A percentile compares a stretch with the other conserved stretches of the same genome.
phyloP scores from a whole-genome alignment of 2,113 vertebrate genomes.

The Lamprotornis superbus region DNA sequence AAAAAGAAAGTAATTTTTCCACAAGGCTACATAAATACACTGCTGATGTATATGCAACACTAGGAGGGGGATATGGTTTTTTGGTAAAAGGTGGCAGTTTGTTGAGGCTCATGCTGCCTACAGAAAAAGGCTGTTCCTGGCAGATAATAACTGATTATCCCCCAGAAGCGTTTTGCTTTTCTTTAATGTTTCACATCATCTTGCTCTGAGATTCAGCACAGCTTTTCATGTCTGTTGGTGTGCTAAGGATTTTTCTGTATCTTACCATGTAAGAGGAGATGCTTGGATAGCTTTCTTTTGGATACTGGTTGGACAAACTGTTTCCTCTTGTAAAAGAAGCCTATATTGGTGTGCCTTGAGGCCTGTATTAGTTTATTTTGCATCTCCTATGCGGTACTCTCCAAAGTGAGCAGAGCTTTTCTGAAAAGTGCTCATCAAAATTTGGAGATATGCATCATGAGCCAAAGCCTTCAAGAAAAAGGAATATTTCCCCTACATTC shows the following conservation, averaged over 20 bases:
- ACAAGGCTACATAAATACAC: not conserved
- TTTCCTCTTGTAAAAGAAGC: not conserved
- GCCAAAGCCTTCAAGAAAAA: not conserved
- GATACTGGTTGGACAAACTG: not conserved
- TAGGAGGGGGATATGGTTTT: fast-evolving
- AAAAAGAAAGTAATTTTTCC: not conserved
- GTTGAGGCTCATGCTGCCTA: not conserved
- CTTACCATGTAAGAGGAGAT: not conserved
- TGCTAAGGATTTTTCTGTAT: not conserved
- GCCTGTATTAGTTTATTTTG: not conserved
- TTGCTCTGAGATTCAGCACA: not conserved
- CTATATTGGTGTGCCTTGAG: not conserved
- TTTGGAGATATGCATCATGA: not conserved
- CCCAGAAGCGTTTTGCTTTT: not conserved
- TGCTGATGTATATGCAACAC: not conserved
- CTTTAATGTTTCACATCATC: not conserved
- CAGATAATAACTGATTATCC: not conserved
- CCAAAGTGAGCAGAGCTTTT: not conserved
- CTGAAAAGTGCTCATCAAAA: not conserved
- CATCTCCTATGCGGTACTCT: not conserved
- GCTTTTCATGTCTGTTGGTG: not conserved
- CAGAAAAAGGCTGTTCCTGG: not conserved
- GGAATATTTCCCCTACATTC: not conserved
- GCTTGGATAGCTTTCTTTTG: not conserved
- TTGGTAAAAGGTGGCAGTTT: not conserved